Percentiles rank a stretch among this genome's conserved stretches.
These are phyloP conservation scores for Mimumesa dahlbomi DNA, from an alignment of 2,888 invertebrate genomes.

Conservation along the genomic window DNA sequence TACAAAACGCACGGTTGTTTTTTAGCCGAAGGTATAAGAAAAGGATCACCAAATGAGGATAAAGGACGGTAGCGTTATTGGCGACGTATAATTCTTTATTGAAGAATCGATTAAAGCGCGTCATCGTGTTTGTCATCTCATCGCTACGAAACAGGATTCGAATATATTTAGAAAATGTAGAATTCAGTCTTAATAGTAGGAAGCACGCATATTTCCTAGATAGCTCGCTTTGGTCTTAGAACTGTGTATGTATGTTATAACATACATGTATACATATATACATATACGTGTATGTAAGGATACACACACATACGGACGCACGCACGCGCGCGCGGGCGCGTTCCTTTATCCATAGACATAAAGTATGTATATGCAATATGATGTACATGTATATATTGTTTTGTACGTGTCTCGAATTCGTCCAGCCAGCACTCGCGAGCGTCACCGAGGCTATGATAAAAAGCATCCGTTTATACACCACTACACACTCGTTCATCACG, in stretches of 20 bases:
- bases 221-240: constrained; percentile 49
- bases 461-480: constrained; percentile 27
- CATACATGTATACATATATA: too few relatives aligned
- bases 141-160: background rate
- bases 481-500: constrained; percentile 14
- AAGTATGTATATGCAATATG: too few relatives aligned
- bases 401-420: constrained; percentile 34
- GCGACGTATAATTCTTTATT: constrained; percentile 19
- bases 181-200: constrained; percentile 74
- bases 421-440: too few relatives aligned
- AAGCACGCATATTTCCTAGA: constrained; percentile 66
- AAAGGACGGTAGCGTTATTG: constrained; percentile 8
- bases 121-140: background rate
- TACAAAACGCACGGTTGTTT: too few relatives aligned
- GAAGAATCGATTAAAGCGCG: background rate
- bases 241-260: constrained; percentile 33
- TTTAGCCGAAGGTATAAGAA: constrained; percentile 17
- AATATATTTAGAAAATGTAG: constrained; percentile 49
- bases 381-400: constrained; percentile 38
- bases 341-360: too few relatives aligned
- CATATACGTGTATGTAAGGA: constrained; percentile 34
- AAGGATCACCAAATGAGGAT: constrained; percentile 9
- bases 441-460: too few relatives aligned
- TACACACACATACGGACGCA: too few relatives aligned
- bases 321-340: too few relatives aligned